Evolutionary conservation across 2,113 vertebrate species (phyloP).

Genomic region (Coptodon bakossiorum): DNA sequence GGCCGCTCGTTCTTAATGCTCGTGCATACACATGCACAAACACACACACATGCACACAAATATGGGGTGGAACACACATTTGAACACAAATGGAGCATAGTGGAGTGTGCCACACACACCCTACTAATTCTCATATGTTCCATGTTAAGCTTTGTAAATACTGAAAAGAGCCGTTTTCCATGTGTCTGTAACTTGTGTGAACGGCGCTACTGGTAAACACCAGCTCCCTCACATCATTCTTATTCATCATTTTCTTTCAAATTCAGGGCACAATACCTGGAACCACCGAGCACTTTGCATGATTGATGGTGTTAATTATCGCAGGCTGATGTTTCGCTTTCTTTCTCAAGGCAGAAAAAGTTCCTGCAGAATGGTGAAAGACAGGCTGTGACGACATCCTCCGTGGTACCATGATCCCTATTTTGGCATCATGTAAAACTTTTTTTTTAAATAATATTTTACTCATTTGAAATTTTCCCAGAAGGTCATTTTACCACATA

Average conservation of each 20-base stretch:
- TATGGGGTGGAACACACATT: neutral
- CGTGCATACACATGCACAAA: neutral
- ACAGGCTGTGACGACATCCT: neutral
- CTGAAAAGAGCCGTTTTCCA: neutral
- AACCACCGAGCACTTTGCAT: conserved; percentile 25
- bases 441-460: neutral
- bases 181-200: conserved; percentile 9
- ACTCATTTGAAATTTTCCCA: neutral
- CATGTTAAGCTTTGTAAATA: conserved; percentile 52
- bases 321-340: conserved; percentile 37
- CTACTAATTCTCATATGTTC: conserved; percentile 28
- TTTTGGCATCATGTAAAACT: neutral
- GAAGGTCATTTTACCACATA: neutral
- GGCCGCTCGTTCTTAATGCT: conserved; percentile 61
- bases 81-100: conserved; percentile 1
- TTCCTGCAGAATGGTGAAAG: conserved; percentile 9
- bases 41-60: neutral
- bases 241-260: conserved; percentile 36
- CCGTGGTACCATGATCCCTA: neutral
- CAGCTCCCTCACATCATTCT: conserved; percentile 22
- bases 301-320: conserved; percentile 56
- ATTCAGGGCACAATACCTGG: conserved; percentile 23
- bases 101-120: neutral
- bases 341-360: conserved; percentile 42
- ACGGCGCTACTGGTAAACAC: conserved; percentile 25